Conservation (phyloP, 2,888 invertebrate genomes). For the Lamellibrachia satsuma region DNA sequence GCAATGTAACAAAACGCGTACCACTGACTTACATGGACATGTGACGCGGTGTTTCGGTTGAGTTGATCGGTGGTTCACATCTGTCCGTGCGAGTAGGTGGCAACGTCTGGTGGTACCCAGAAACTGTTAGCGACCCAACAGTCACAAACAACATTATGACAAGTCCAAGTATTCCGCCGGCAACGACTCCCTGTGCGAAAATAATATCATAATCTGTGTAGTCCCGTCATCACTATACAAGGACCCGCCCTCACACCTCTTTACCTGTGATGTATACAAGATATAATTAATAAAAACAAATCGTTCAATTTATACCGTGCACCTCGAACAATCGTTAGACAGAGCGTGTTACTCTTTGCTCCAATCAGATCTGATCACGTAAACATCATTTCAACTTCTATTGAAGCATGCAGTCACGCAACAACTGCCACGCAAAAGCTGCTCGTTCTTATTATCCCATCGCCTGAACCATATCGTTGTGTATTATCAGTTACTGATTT, state of each 20-base stretch:
- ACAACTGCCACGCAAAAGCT: no score
- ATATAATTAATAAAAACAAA: no score
- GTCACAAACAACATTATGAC: neutral
- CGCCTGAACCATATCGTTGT: no score
- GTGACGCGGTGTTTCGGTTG: neutral
- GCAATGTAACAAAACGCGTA: neutral
- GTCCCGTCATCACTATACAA: neutral
- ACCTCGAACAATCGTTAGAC: no score
- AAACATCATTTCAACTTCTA: no score
- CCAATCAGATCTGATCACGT: no score
- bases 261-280: no score
- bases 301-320: no score
- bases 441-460: no score
- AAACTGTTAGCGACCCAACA: neutral
- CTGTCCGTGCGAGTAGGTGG: neutral
- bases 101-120: neutral
- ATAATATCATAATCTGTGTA: neutral
- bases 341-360: no score
- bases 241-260: neutral
- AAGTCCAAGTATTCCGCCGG: neutral
- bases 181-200: neutral
- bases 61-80: neutral
- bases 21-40: neutral
- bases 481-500: no score
- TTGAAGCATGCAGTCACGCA: no score